These are phyloP conservation scores for Maconellicoccus hirsutus DNA, from an alignment of 1,140 invertebrate genomes.

Conservation along the genomic window DNA sequence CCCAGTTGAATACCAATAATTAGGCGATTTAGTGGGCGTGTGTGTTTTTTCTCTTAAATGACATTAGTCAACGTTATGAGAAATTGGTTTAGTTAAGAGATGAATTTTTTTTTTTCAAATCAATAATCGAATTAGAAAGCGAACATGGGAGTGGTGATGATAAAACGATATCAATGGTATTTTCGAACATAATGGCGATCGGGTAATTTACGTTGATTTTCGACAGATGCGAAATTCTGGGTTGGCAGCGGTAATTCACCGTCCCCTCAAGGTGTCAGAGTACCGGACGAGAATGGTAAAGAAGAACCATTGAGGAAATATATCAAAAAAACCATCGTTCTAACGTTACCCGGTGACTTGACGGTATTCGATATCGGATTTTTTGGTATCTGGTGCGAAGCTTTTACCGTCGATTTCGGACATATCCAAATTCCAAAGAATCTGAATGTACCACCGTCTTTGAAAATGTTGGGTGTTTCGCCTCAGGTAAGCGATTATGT, in stretches of 20 bases:
- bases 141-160: no score
- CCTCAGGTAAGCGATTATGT: constrained; percentile 60
- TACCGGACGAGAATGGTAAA: constrained; percentile 82
- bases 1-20: no score
- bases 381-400: constrained; percentile 78
- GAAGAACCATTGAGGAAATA: constrained; percentile 62
- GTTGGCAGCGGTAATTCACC: constrained; percentile 65
- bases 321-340: constrained; percentile 70
- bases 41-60: no score
- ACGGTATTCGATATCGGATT: constrained; percentile 74
- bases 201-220: background rate
- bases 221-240: constrained; percentile 82
- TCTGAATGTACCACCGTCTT: constrained; percentile 74
- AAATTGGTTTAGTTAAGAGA: no score
- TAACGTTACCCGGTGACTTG: constrained; percentile 66
- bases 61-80: no score
- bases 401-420: constrained; percentile 81
- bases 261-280: constrained; percentile 60
- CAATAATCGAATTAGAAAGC: no score
- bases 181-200: background rate
- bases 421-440: constrained; percentile 59
- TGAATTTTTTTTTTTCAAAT: no score
- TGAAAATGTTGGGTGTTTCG: constrained; percentile 83
- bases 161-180: background rate
- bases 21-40: no score